These are phyloP conservation scores for Ephestia elutella DNA, from an alignment of 1,140 invertebrate genomes.

Conservation along the genomic window DNA sequence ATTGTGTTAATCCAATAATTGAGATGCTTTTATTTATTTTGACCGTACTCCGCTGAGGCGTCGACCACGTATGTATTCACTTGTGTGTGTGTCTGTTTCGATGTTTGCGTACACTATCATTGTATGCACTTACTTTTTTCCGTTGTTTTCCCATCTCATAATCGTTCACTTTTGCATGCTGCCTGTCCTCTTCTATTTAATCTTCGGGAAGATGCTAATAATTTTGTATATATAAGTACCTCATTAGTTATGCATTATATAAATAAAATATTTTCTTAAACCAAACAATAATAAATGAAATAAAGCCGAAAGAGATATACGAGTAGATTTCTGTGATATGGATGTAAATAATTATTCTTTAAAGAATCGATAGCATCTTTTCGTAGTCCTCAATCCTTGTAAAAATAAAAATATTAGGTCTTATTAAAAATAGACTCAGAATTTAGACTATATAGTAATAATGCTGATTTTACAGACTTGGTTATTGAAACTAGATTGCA, in stretches of 20 bases:
- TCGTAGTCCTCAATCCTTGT: not conserved
- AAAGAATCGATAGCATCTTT: slow-evolving; percentile 2
- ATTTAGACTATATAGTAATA: too few relatives aligned
- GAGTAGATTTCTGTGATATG: too few relatives aligned
- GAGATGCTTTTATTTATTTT: slow-evolving; percentile 74
- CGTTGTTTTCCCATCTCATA: slow-evolving; percentile 49
- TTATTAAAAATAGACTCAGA: too few relatives aligned
- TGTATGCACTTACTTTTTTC: slow-evolving; percentile 52
- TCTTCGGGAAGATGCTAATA: slow-evolving; percentile 22
- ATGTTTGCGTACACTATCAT: slow-evolving; percentile 70
- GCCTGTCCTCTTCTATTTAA: slow-evolving; percentile 32
- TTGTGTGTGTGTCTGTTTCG: slow-evolving; percentile 71
- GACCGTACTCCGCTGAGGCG: slow-evolving; percentile 72
- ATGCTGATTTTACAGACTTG: too few relatives aligned
- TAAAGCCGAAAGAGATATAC: too few relatives aligned
- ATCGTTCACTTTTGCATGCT: slow-evolving; percentile 66
- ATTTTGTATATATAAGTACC: slow-evolving; percentile 1
- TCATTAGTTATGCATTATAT: not conserved
- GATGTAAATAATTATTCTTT: too few relatives aligned
- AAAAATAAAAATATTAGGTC: too few relatives aligned
- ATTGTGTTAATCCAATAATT: slow-evolving; percentile 73
- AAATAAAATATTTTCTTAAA: too few relatives aligned
- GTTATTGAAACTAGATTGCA: too few relatives aligned
- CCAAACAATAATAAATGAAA: too few relatives aligned
- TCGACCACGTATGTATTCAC: slow-evolving; percentile 72